Evolutionary conservation across 2,113 vertebrate genomes (phyloP), one percentile per base, ranked within the genome.

Genomic region (Tenrec ecaudatus): DNA sequence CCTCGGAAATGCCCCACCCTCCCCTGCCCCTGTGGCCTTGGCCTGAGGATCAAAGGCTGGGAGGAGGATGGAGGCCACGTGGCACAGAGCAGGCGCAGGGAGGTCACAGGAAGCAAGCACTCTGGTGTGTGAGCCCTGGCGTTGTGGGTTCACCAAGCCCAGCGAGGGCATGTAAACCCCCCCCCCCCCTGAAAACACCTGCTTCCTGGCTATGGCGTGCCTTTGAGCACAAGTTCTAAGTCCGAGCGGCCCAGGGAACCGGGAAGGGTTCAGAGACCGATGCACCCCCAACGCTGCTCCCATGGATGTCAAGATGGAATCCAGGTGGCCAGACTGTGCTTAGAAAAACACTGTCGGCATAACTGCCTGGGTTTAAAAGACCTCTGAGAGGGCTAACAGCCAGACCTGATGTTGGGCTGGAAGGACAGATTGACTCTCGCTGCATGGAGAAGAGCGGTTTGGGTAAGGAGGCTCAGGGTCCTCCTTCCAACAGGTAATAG

Each of bases 231-330:
- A 10, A 10, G 12, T 53, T 53, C 47, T 53, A 53, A 53, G 47
- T 14, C 5, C 9, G 12, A 53, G 47, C 47, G 12, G 47, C 47
- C 47, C 47, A 53, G 47, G 47, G 47, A 12, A 14, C 47, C 12
- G 47, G 33, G 31, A 73, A 43, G 27, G 53, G 58, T 9, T n/a
- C 58, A 5, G 9, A 73, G n/a, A 20, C 81, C 58, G 23, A 3
- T 1, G 3, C 77, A 36, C 12, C 19, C 47, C 16, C 23, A n/a
- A 1, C 3, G 0, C 0, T 0, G 60, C 17, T 47, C 23, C 14
- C 20, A 11, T 31, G 20, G 7, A 33, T 64, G 29, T 71, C 64
- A 29, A 29, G 57, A 76, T 43, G 20, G n/a, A 36, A n/a, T 33
- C 29, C n/a, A 25, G 8, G 31, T 1, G 19, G 79, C 31, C 29